A percentile compares a stretch with the other conserved stretches of the same genome.
Evolutionary conservation across 2,797 vertebrate genomes (phyloP).

Genomic region (Staurois parvus): DNA sequence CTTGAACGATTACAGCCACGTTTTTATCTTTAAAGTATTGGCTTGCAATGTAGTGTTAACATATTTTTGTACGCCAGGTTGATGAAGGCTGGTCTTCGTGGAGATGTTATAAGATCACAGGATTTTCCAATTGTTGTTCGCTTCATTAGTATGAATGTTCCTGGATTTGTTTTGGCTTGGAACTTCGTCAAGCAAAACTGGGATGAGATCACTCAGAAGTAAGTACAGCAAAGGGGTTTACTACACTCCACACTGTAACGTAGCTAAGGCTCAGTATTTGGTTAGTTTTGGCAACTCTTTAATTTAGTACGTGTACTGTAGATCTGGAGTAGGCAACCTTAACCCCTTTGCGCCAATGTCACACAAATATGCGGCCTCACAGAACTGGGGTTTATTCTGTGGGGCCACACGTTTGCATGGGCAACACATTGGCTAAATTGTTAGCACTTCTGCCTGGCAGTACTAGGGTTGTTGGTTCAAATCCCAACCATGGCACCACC

Average conservation of each 20-base stretch:
- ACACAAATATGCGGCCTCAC: no score
- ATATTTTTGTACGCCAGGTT: constrained; percentile 77
- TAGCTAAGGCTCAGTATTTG: neutral
- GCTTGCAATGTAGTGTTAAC: neutral
- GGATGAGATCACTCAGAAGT: constrained; percentile 88
- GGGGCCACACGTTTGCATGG: no score
- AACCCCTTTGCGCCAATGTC: no score
- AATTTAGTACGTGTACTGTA: neutral
- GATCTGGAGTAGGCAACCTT: no score
- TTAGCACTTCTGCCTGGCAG: no score
- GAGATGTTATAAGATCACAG: constrained; percentile 82
- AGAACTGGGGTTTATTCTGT: no score
- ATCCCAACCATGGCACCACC: no score
- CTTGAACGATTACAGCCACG: no score
- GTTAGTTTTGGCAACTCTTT: neutral
- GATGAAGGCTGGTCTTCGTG: constrained; percentile 80
- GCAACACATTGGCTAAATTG: no score
- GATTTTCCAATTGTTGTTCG: constrained; percentile 85
- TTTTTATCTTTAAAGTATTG: neutral
- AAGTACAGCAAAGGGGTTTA: constrained; percentile 67
- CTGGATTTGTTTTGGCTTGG: constrained; percentile 90
- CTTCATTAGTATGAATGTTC: constrained; percentile 78
- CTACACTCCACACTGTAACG: neutral
- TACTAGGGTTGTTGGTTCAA: no score
- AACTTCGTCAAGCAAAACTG: constrained; percentile 96